Evolutionary conservation across 2,888 invertebrate genomes (phyloP), one percentile per base, ranked within the genome.

Genomic region (Acanthosepion esculentum): DNA sequence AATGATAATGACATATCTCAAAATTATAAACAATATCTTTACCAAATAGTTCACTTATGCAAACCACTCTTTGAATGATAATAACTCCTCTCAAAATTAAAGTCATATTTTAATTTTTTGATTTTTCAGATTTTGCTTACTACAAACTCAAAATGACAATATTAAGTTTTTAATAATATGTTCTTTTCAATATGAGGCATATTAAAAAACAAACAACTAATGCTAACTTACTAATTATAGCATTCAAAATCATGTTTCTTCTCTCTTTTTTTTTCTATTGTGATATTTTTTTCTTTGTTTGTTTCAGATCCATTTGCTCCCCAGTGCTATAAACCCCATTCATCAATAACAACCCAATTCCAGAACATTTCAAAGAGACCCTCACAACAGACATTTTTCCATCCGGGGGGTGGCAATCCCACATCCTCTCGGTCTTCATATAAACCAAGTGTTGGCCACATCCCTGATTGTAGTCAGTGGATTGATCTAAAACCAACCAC

Each of bases 351-450:
- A 78, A 10, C n/a, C 78, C 78, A 78, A 78, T 78, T 78, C 78
- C 78, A 78, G 78, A 78, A 78, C 78, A 78, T 78, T 78, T 33
- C 78, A 78, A 78, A 78, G 78, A 78, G 78, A 78, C 78, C 78
- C 78, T 78, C 78, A 78, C 78, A 78, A 78, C 10, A 78, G 78
- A 33, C 78, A 78, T 78, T 78, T 78, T 78, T 78, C n/a, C 78
- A 78, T 59, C 20, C 59, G 59, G 59, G 59, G 59, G 59, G 59
- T 18, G n/a, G 78, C 78, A 78, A 78, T 78, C 78, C 78, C 78
- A 20, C 78, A 78, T 78, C 78, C n/a, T 78, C 78, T 15, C 78
- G 78, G n/a, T n/a, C 78, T 33, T 78, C 78, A 15, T 78, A 33
- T 78, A 78, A 78, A 78, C 78, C 15, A 33, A 33, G n/a, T 33